Base-by-base conservation (phyloP, 2,797 vertebrate genomes). In the Neoniphon sammara region DNA sequence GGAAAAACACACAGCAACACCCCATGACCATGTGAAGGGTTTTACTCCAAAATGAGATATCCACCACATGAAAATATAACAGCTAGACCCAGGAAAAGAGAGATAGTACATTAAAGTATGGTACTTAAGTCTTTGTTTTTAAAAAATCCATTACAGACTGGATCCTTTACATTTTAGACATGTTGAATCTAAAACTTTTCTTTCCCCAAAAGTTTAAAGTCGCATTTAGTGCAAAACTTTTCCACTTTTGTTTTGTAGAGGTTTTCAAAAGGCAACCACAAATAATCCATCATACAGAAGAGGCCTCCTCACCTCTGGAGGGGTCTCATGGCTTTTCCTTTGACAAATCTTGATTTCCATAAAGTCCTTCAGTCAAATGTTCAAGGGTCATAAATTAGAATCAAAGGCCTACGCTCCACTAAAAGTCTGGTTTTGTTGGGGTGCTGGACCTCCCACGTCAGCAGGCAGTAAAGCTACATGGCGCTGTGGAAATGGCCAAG, bases 1-100 rank as follows among this genome's bases (percentile, higher is more conserved):
- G 66, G 53, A 75, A 85, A 87, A 79, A 55, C 72, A 71, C 23
- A 69, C 85, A 69, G 68, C 69, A 78, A 86, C 85, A 88, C 81
- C 81, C 82, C 67, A 5, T 23, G 66, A 62, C 66, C 21, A 64
- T 78, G 77, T 64, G 83, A 84, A 83, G 72, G 82, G 47, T 3
- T 79, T 84, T 77, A 70, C 53, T 73, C 65, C 70, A 39, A 74
- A 75, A 80, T 81, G 82, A 85, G 79, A 83, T 20, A 49, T 70
- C 84, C 70, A 66, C 76, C 76, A 74, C 52, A 5, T 59, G 63
- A 14, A 42, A 15, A 12, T 12, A 14, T 55, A 68, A 80, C 71
- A 81, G 78, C 81, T 83, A 75, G 71, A 80, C 65, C 62, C 23
- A 77, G 36, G 80, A 85, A 53, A 66, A 47, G 17, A 39, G 30